These are phyloP conservation scores for Scolopax mira DNA, from an alignment of 2,113 vertebrate genomes.

Conservation along the genomic window DNA sequence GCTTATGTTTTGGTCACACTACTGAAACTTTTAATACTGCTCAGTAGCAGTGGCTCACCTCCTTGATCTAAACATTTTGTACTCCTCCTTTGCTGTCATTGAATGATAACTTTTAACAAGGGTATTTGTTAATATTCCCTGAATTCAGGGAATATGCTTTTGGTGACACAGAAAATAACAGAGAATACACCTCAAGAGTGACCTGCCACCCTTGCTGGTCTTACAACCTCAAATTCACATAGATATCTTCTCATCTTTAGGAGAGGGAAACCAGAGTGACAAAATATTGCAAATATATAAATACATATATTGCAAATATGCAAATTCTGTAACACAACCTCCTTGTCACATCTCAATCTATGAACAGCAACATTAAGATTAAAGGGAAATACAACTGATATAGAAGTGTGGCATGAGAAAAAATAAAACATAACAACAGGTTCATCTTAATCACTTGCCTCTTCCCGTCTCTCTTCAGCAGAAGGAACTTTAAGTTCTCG, in stretches of 20 bases:
- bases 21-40: neutral
- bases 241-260: neutral
- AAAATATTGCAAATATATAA: neutral
- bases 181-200: neutral
- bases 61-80: neutral
- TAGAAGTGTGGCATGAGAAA: neutral
- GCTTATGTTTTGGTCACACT: neutral
- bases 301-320: neutral
- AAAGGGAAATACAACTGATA: neutral
- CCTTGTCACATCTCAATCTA: neutral
- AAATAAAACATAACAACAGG: neutral
- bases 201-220: neutral
- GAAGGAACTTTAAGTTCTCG: constrained; percentile 93
- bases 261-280: neutral
- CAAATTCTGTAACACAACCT: neutral
- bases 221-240: neutral
- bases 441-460: constrained; percentile 76
- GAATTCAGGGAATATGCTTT: neutral
- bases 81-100: neutral
- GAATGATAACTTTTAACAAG: neutral
- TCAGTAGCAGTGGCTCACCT: neutral
- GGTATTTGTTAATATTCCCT: too few relatives aligned
- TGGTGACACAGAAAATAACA: neutral
- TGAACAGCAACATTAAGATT: neutral
- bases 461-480: constrained; percentile 88